These are phyloP conservation scores for Perdita meconis DNA, from an alignment of 2,888 invertebrate genomes.

Conservation along the genomic window DNA sequence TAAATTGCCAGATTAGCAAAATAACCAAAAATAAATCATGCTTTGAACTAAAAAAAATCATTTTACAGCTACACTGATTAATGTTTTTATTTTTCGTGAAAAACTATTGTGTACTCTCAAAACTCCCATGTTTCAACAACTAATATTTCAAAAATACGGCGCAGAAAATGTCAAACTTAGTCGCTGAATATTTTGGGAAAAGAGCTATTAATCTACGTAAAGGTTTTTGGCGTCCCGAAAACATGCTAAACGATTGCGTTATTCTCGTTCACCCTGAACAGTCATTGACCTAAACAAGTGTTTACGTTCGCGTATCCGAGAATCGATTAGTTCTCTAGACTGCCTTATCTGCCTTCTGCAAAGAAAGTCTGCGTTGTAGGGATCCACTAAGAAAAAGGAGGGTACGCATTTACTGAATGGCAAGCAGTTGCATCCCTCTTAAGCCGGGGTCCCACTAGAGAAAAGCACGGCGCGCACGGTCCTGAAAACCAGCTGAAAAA, in stretches of 20 bases:
- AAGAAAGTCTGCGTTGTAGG: slow-evolving; percentile 16
- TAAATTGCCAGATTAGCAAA: no score
- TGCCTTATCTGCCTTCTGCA: slow-evolving; percentile 23
- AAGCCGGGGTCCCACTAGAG: no score
- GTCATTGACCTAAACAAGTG: slow-evolving; percentile 74
- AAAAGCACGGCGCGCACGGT: no score
- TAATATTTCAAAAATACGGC: not conserved
- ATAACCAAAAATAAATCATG: no score
- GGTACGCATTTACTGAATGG: not conserved
- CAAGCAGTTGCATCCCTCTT: no score
- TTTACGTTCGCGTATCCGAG: slow-evolving; percentile 69
- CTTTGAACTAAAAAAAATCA: no score
- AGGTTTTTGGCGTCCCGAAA: not conserved
- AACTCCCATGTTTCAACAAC: no score
- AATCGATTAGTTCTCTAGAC: slow-evolving; percentile 45
- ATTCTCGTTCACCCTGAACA: not conserved
- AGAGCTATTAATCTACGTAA: not conserved
- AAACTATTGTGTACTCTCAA: no score
- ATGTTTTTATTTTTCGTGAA: no score
- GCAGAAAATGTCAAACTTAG: not conserved
- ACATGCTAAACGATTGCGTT: not conserved
- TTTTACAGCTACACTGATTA: no score
- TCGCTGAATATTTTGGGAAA: not conserved
- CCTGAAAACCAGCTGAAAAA: no score
- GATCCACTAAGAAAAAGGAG: not conserved